Base-by-base conservation (phyloP, 2,888 invertebrate species). In the Bibio marci region DNA sequence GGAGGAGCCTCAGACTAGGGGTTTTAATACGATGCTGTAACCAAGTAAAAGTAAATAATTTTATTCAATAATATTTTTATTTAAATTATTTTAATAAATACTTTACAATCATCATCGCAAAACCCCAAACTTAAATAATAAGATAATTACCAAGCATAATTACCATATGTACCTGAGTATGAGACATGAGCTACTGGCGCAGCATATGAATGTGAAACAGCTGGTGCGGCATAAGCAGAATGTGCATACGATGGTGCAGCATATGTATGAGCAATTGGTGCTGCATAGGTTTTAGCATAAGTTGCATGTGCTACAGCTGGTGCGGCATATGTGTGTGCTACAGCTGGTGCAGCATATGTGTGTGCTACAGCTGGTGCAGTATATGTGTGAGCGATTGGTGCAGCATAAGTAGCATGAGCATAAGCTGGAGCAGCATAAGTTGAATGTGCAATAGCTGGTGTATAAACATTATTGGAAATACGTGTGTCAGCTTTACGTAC, bases 151-250 rank as follows among this genome's bases (percentile, higher is more conserved):
- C n/a, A n/a, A n/a, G n/a, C n/a, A n/a, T 76, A 77, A 47, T 69
- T 67, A 46, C 71, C 67, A 47, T 71, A 71, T 41, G 72, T 65
- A 43, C 75, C 76, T 47, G 64, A 67, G 65, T 76, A 78, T 48
- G 69, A 62, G 44, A 71, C 69, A 55, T 76, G 75, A 43, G 76
- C 70, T 30, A 74, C 73, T 41, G 67, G 68, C 46, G 71, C 68
- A 28, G 48, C 58, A 44, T 55, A 53, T 18, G 62, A n/a, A n/a
- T n/a, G n/a, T n/a, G n/a, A n/a, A n/a, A n/a, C n/a, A 25, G 46
- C 42, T 25, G 41, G 41, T 8, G 57, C 40, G n/a, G 57, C 53
- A 44, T 62, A 53, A 17, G 65, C 61, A 48, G 64, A 66, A 47
- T 59, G 56, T 34, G 55, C 58, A 38, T 60, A 57, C 39, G 50